Base-by-base conservation (phyloP, 2,113 vertebrate species). In the Rhegmatorhina hoffmannsi region DNA sequence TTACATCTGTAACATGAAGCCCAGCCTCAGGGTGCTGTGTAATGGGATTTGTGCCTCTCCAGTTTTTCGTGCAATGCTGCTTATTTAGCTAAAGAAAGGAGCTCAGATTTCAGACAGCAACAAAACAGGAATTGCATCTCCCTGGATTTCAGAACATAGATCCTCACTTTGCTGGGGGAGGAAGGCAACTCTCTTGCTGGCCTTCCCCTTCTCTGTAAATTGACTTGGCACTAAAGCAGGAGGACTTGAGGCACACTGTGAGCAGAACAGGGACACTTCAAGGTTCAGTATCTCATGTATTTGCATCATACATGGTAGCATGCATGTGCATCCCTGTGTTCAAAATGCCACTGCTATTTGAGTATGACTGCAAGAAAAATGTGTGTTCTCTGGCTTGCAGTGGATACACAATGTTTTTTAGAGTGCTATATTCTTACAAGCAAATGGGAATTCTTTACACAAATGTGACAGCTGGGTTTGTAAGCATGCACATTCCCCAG, bases 41-140 rank as follows among this genome's bases (percentile, higher is more conserved):
- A 92, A 95, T 89, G 84, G 87, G 95, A 94, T 94, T 97, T 95
- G 94, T 58, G 89, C 89, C 89, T 92, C 86, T 96, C 80, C 84
- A 33, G 63, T 85, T 95, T 95, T 95, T 89, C 87, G 81, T 84
- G 89, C 87, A 85, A 38, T 82, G 81, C 81, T 84, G 59, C 89
- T 96, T 95, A 85, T 85, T 95, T 94, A 89, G 87, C 78, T 92
- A 59, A 87, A 95, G 74, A 92, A 87, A 80, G 50, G 78, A 85
- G 93, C 78, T 95, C 89, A 44, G 82, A 63, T 95, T 96, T 92
- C 95, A 95, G 84, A 43, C 49, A 69, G 84, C 78, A 79, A 56
- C 8, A 9, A 76, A 94, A 74, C 72, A 88, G 18, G 56, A 93
- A 68, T 53, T 90, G 59, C 64, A 55, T 56, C 64, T 86, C 80